Percentiles rank a stretch among this genome's conserved stretches.
These are phyloP conservation scores for Toxotes lorentzi DNA, from an alignment of 2,797 vertebrate species.

Conservation along the genomic window DNA sequence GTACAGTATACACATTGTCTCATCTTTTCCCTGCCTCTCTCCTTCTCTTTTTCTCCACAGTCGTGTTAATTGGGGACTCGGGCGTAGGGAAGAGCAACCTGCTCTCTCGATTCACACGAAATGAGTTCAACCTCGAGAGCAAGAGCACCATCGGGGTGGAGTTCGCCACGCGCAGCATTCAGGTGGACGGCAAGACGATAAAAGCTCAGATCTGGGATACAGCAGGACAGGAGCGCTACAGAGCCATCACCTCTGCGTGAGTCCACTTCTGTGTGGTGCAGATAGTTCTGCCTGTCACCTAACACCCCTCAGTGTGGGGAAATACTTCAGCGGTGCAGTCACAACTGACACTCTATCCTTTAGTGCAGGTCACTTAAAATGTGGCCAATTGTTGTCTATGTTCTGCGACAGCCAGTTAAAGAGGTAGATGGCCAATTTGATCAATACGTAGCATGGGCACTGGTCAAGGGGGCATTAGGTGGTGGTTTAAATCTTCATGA, in stretches of 20 bases:
- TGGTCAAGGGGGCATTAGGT: background rate
- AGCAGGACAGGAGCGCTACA: slow-evolving; percentile 96
- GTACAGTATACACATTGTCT: background rate
- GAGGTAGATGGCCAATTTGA: background rate
- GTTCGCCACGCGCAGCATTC: slow-evolving; percentile 97
- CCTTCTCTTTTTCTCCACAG: slow-evolving; percentile 74
- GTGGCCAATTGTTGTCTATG: background rate
- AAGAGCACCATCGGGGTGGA: slow-evolving; percentile 99
- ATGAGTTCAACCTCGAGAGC: slow-evolving; percentile 98
- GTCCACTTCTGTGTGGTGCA: slow-evolving; percentile 61
- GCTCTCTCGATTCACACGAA: slow-evolving; percentile 95
- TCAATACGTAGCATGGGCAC: background rate
- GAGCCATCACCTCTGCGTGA: slow-evolving; percentile 98
- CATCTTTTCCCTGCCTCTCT: slow-evolving; percentile 1
- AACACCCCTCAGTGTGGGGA: slow-evolving; percentile 1
- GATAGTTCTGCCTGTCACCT: slow-evolving; percentile 17
- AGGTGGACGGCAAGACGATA: slow-evolving; percentile 98
- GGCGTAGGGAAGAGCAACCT: slow-evolving; percentile 98
- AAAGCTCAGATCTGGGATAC: slow-evolving; percentile 99
- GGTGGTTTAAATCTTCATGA: background rate
- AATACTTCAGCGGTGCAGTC: slow-evolving; percentile 3
- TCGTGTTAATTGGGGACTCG: slow-evolving; percentile 97
- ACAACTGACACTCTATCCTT: slow-evolving; percentile 4
- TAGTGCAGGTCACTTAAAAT: background rate
- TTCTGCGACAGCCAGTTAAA: background rate